Evolutionary conservation across 2,888 invertebrate genomes (phyloP).

Genomic region (Ochropacha duplaris): DNA sequence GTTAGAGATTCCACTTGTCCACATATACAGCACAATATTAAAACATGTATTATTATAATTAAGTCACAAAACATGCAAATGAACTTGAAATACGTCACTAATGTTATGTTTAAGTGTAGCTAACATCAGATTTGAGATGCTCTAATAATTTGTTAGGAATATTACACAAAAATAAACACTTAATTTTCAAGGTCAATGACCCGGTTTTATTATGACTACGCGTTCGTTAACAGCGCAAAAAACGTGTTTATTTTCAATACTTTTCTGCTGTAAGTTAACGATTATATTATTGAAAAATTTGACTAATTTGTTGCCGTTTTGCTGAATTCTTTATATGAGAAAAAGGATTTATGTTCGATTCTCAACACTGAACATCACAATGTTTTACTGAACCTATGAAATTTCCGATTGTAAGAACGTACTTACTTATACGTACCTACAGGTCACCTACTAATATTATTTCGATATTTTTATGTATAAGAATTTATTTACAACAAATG

Average conservation of each 20-base stretch:
- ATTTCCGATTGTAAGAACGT: too few species aligned
- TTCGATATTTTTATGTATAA: too few species aligned
- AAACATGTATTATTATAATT: not conserved
- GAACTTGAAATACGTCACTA: not conserved
- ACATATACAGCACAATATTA: not conserved
- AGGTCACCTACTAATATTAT: too few species aligned
- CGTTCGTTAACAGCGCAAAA: not conserved
- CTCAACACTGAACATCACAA: too few species aligned
- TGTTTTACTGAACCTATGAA: too few species aligned
- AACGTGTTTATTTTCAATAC: not conserved
- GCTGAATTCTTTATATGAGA: too few species aligned
- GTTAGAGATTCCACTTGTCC: not conserved
- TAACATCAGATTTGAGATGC: slow-evolving; percentile 5
- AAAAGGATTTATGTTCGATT: too few species aligned
- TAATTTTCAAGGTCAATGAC: not conserved
- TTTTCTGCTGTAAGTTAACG: not conserved
- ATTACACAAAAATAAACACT: not conserved
- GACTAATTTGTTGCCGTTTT: not conserved
- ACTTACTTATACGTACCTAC: too few species aligned
- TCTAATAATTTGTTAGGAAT: not conserved
- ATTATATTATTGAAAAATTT: not conserved
- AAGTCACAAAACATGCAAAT: not conserved
- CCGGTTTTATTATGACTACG: not conserved
- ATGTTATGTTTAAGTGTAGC: slow-evolving; percentile 7
- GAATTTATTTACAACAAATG: too few species aligned